phyloP scores from a whole-genome alignment of 2,113 vertebrate species.

The Anoplopoma fimbria region DNA sequence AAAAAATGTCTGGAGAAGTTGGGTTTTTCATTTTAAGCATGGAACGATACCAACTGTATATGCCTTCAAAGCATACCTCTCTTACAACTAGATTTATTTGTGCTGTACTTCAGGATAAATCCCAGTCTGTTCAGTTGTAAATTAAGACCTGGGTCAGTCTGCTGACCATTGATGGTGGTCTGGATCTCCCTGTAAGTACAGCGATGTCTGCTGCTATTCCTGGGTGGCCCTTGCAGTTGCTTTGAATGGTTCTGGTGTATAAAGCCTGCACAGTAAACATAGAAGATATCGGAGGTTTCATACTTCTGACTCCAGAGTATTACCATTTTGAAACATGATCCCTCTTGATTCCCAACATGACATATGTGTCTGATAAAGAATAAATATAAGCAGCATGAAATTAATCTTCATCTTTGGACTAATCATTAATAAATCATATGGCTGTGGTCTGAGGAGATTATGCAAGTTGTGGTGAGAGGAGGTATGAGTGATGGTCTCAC shows the following conservation, averaged over 20 bases:
- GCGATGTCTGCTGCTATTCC: conserved; percentile 58
- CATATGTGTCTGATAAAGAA: conserved; percentile 22
- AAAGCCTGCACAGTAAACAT: conserved; percentile 52
- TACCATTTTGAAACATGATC: conserved; percentile 40
- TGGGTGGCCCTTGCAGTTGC: conserved; percentile 78
- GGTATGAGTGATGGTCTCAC: conserved; percentile 5
- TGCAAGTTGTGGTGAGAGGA: neutral
- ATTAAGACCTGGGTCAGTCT: conserved; percentile 73
- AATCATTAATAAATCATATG: conserved; percentile 24
- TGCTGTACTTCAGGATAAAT: conserved; percentile 72
- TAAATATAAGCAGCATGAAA: conserved; percentile 7
- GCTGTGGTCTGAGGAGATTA: conserved; percentile 26
- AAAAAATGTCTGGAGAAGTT: neutral
- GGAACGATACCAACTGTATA: conserved; percentile 42
- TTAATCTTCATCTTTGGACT: neutral
- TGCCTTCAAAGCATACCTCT: conserved; percentile 71
- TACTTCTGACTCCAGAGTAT: conserved; percentile 38
- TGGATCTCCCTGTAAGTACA: conserved; percentile 65
- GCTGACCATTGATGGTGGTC: conserved; percentile 80
- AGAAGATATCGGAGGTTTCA: conserved; percentile 43
- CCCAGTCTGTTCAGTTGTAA: conserved; percentile 71
- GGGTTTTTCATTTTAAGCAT: conserved; percentile 29
- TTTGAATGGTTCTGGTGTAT: conserved; percentile 59
- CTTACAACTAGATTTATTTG: conserved; percentile 74
- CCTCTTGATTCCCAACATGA: conserved; percentile 7